Conservation (phyloP, 1,140 invertebrate species). For the Zeugodacus cucurbitae region DNA sequence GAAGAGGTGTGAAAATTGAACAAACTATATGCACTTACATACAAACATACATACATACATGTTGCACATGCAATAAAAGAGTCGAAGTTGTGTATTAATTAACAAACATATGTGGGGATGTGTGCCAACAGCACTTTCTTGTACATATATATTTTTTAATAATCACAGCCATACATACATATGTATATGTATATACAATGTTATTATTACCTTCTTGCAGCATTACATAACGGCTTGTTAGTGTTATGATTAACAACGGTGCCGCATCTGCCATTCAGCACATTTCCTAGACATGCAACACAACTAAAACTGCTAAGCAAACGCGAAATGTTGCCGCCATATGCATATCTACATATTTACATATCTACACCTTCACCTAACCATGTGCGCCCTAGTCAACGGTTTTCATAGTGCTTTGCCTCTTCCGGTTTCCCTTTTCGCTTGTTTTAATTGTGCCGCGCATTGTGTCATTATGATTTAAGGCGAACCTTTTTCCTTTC, state of each 20-base stretch:
- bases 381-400: neutral
- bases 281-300: constrained; percentile 28
- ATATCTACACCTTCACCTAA: too few relatives aligned
- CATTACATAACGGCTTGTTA: neutral
- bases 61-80: too few relatives aligned
- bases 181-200: neutral
- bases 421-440: neutral
- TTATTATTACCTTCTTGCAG: neutral
- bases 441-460: neutral
- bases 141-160: neutral
- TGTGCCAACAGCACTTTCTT: neutral
- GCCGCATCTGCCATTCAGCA: constrained; percentile 6
- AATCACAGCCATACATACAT: neutral
- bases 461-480: neutral
- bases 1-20: neutral
- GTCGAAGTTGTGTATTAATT: neutral
- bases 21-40: neutral
- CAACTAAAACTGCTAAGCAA: neutral
- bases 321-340: neutral
- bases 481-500: neutral
- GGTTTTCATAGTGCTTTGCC: neutral
- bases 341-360: neutral
- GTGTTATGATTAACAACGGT: neutral
- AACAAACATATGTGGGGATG: neutral
- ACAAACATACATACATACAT: neutral